These are phyloP conservation scores for Daphoenositta chrysoptera DNA, from an alignment of 2,113 vertebrate species.

Conservation along the genomic window DNA sequence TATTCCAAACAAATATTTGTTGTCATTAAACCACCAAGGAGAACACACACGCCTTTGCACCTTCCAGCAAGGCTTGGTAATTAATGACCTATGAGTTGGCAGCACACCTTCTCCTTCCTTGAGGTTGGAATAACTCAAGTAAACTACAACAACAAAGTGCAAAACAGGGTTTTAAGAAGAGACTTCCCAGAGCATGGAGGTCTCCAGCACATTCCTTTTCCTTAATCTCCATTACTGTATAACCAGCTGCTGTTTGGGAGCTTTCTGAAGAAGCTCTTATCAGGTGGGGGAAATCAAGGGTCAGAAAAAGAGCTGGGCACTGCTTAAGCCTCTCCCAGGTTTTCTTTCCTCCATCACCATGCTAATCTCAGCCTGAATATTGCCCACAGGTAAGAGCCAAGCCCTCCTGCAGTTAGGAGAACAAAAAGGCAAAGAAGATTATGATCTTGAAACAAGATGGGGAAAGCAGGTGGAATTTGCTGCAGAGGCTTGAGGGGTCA, in stretches of 20 bases:
- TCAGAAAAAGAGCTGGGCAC: not conserved
- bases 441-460: not conserved
- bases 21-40: not conserved
- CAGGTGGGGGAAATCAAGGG: constrained; percentile 1
- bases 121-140: not conserved
- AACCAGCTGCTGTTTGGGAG: constrained; percentile 8
- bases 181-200: not conserved
- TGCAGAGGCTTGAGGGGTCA: not conserved
- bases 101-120: not conserved
- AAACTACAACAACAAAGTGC: not conserved
- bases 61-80: not conserved
- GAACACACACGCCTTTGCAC: not conserved
- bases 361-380: not conserved
- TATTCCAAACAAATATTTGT: not conserved
- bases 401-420: not conserved
- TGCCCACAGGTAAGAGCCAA: not conserved
- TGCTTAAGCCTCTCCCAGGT: not conserved
- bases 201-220: not conserved
- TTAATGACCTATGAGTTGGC: not conserved
- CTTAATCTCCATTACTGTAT: constrained; percentile 12
- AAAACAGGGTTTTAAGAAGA: not conserved
- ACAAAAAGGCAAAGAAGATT: not conserved
- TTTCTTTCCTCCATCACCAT: not conserved
- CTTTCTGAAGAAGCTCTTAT: constrained; percentile 5
- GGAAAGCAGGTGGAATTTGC: not conserved